Base-by-base conservation (phyloP, 2,888 invertebrate species). In the Ypsolopha scabrella region DNA sequence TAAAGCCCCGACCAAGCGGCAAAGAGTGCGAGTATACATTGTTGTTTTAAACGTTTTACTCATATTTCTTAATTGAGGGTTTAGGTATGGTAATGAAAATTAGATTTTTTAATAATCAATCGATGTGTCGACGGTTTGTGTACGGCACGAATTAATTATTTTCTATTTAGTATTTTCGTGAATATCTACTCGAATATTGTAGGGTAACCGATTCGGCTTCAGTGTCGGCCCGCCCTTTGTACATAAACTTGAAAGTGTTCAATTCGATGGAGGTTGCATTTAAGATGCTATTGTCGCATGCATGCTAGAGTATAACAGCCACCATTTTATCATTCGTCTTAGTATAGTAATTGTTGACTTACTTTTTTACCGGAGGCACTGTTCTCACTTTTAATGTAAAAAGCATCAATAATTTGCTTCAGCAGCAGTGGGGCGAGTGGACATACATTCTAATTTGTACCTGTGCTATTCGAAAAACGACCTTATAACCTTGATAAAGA, bases 161-260 rank as follows among this genome's bases (percentile, higher is more conserved):
- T 71, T 70, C 65, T 67, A 67, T 51, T 43, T 52, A 43, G 35
- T 53, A 69, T 73, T 74, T 72, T 75, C 78, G 80, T 81, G 73
- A 80, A 80, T 79, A 77, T 80, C 75, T 80, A 79, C 83, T 83
- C 83, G 83, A 83, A 85, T 82, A 83, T 80, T 76, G 73, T 74
- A 24, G 37, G 46, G 24, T 24, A 24, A 2, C 24, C 24, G 24
- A 24, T 73, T 71, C 74, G 69, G 68, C 58, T 65, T 70, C 65
- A 68, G 65, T 63, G 67, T 64, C 68, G 59, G 70, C 60, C 68
- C 67, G 55, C 50, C 36, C 70, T 72, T 67, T 85, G 80, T 83
- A 80, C 58, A 81, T 83, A 80, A 63, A 71, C 71, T 77, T 70
- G 68, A 76, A 80, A 77, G 83, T 85, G 83, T 86, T 85, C 85